These are phyloP conservation scores for Aleiodes alternator DNA, from an alignment of 2,888 invertebrate genomes.

Conservation along the genomic window DNA sequence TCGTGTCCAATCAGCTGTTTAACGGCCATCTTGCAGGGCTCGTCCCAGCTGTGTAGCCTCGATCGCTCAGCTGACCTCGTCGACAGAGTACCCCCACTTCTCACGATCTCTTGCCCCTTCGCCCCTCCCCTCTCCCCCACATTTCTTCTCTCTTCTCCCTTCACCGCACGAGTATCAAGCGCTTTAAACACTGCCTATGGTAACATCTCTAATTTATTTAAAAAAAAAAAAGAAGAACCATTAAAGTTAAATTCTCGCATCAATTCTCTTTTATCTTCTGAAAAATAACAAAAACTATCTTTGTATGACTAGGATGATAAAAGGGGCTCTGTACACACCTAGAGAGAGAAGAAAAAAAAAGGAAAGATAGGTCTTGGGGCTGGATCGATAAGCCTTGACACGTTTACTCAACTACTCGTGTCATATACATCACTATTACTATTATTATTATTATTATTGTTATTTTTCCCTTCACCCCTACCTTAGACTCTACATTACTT, in stretches of 20 bases:
- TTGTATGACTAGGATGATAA: background rate
- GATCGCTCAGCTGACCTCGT: slow-evolving; percentile 72
- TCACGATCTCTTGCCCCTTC: background rate
- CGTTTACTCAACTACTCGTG: slow-evolving; percentile 55
- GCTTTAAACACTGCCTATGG: too few relatives aligned
- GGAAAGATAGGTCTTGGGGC: slow-evolving; percentile 44
- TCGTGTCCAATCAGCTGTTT: slow-evolving; percentile 70
- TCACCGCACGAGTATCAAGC: background rate
- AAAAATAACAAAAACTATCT: background rate
- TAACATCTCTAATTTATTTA: too few relatives aligned
- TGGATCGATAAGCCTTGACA: slow-evolving; percentile 72
- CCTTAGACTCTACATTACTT: background rate
- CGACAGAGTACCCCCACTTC: slow-evolving; percentile 50
- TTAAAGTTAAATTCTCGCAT: too few relatives aligned
- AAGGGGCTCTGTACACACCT: too few relatives aligned
- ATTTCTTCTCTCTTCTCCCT: background rate
- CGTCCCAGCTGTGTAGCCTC: slow-evolving; percentile 69
- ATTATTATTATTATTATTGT: slow-evolving; percentile 45
- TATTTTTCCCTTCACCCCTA: slow-evolving; percentile 29
- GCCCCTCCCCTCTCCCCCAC: too few relatives aligned
- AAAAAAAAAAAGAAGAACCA: too few relatives aligned
- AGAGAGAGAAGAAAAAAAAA: slow-evolving; percentile 1
- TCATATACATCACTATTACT: slow-evolving; percentile 1
- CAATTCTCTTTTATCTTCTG: background rate
- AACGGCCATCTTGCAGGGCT: slow-evolving; percentile 67